A percentile compares a stretch with the other conserved stretches of the same genome.
Evolutionary conservation across 1,140 invertebrate species (phyloP).

Genomic region (Conus betulinus): DNA sequence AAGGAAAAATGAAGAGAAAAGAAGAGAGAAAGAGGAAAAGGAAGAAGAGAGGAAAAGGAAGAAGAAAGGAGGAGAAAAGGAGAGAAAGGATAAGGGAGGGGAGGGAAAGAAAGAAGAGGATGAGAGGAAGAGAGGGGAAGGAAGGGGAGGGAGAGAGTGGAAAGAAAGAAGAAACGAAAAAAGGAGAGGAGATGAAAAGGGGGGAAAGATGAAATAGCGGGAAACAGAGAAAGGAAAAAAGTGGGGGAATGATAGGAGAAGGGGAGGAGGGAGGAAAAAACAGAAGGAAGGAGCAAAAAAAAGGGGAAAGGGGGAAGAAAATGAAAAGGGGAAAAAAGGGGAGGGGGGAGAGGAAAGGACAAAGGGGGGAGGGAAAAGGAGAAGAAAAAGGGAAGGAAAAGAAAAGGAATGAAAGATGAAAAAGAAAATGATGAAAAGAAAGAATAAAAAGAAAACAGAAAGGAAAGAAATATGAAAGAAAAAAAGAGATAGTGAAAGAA

Average conservation of each 20-base stretch:
- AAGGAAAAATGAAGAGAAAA: no score
- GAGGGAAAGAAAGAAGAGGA: no score
- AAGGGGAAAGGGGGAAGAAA: background rate
- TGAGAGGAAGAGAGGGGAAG: background rate
- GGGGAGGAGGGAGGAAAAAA: background rate
- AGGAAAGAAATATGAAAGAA: no score
- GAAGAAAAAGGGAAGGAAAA: no score
- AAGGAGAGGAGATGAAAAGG: background rate
- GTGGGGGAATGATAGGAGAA: background rate
- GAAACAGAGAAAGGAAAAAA: background rate
- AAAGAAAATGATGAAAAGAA: no score
- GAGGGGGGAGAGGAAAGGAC: no score
- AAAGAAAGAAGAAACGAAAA: no score
- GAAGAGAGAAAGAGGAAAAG: no score
- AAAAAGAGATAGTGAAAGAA: no score
- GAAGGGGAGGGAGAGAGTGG: background rate
- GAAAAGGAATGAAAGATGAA: no score
- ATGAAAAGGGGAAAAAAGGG: background rate
- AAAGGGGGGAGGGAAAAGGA: background rate
- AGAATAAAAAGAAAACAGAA: no score
- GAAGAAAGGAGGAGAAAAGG: background rate
- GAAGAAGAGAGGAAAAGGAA: background rate
- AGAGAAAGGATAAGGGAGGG: no score
- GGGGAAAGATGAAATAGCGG: background rate
- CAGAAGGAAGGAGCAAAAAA: background rate